Evolutionary conservation across 2,888 invertebrate genomes (phyloP).

Genomic region (Orthosia gracilis): DNA sequence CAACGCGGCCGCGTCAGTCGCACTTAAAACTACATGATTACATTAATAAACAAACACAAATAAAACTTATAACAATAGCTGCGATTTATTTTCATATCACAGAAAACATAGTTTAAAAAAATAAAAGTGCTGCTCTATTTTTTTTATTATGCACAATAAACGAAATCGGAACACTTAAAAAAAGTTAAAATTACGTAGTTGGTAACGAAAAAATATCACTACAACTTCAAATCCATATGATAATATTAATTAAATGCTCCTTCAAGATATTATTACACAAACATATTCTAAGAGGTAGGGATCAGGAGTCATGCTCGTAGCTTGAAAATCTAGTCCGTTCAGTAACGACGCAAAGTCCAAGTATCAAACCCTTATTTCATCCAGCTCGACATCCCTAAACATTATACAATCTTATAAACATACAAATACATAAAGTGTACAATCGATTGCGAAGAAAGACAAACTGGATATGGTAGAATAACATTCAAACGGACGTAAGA

Average conservation of each 20-base stretch:
- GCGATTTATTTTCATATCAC: slow-evolving; percentile 80
- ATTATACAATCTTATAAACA: slow-evolving; percentile 54
- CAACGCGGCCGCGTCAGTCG: slow-evolving; percentile 41
- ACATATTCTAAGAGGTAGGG: slow-evolving; percentile 79
- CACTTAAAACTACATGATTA: slow-evolving; percentile 57
- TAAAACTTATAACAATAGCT: slow-evolving; percentile 72
- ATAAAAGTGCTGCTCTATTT: slow-evolving; percentile 65
- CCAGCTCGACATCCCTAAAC: slow-evolving; percentile 62
- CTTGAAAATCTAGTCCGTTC: slow-evolving; percentile 57
- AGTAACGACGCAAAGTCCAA: slow-evolving; percentile 45
- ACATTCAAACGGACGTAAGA: slow-evolving; percentile 12
- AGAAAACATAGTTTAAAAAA: slow-evolving; percentile 78
- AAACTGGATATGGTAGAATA: slow-evolving; percentile 16
- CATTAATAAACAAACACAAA: slow-evolving; percentile 66
- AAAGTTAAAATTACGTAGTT: slow-evolving; percentile 79
- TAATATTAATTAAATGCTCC: slow-evolving; percentile 83
- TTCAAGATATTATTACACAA: slow-evolving; percentile 74
- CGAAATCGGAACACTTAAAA: slow-evolving; percentile 75
- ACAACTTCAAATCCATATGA: slow-evolving; percentile 74
- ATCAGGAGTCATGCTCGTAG: slow-evolving; percentile 65
- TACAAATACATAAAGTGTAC: slow-evolving; percentile 32
- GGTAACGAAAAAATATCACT: slow-evolving; percentile 89
- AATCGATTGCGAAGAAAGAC: slow-evolving; percentile 46
- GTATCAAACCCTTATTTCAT: slow-evolving; percentile 67
- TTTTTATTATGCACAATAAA: slow-evolving; percentile 66